Conservation (phyloP, 2,888 invertebrate genomes). For the Teleogryllus oceanicus region DNA sequence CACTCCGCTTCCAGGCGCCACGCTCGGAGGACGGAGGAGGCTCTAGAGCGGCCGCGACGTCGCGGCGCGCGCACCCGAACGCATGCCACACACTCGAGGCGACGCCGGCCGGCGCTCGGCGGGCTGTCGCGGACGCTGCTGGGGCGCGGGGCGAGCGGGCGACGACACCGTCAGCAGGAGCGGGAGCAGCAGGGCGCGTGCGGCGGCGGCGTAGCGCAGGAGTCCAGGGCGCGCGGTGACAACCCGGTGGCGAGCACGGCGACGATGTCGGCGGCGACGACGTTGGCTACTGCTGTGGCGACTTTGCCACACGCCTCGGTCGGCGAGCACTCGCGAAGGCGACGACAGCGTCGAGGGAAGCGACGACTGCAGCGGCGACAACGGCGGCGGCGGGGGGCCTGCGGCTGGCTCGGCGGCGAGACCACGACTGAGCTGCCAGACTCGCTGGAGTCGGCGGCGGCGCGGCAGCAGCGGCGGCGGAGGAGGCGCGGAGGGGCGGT, state of each 20-base stretch:
- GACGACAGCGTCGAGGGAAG: neutral
- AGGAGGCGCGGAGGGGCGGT: neutral
- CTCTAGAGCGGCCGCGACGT: neutral
- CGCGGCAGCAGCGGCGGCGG: slow-evolving; percentile 6
- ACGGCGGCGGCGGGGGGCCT: neutral
- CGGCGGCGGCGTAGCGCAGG: neutral
- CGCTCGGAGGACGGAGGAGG: neutral
- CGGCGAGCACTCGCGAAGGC: neutral
- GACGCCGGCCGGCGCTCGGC: neutral
- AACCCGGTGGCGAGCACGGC: neutral
- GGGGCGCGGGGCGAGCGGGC: neutral
- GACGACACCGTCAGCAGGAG: neutral
- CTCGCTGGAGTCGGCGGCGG: neutral
- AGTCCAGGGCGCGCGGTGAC: neutral
- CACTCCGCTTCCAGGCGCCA: neutral
- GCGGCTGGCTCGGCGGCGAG: slow-evolving; percentile 18
- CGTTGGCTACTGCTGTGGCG: neutral
- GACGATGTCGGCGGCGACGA: neutral
- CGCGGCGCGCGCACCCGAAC: too few species aligned
- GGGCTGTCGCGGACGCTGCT: neutral
- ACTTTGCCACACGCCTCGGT: too few species aligned
- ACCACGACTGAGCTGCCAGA: slow-evolving; percentile 18
- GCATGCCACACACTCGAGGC: neutral
- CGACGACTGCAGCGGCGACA: neutral
- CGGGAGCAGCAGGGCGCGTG: neutral